These are phyloP conservation scores for Ophion obscuratus DNA, from an alignment of 2,888 invertebrate species.

Conservation along the genomic window DNA sequence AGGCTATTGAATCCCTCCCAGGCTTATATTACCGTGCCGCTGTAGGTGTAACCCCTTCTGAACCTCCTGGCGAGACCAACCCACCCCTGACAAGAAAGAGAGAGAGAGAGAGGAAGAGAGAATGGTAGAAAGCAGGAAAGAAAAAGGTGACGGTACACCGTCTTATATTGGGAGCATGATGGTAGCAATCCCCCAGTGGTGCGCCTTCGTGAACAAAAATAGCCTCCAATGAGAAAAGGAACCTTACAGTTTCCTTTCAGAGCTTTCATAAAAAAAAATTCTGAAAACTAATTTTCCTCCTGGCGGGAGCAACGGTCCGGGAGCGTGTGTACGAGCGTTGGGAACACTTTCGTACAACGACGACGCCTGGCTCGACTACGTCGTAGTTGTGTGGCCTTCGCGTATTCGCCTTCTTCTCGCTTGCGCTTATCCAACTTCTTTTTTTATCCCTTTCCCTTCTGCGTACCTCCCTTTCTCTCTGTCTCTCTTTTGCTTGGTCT, in stretches of 20 bases:
- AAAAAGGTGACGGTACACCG: conserved; percentile 11
- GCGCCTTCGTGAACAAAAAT: conserved; percentile 80
- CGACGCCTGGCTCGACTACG: conserved; percentile 45
- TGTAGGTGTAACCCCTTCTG: conserved; percentile 33
- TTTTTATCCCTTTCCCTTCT: conserved; percentile 61
- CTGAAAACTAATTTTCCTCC: conserved; percentile 84
- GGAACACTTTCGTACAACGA: conserved; percentile 67
- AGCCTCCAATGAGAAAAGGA: conserved; percentile 83
- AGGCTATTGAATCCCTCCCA: conserved; percentile 81
- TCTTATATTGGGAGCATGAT: conserved; percentile 23
- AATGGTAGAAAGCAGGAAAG: neutral
- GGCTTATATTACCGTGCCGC: conserved; percentile 25
- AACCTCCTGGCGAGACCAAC: conserved; percentile 18
- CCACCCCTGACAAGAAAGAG: neutral
- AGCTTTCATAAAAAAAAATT: conserved; percentile 83
- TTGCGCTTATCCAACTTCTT: conserved; percentile 62
- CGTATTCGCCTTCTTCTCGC: conserved; percentile 61
- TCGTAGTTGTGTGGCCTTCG: conserved; percentile 53
- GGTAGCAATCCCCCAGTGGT: conserved; percentile 57
- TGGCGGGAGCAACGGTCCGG: conserved; percentile 72
- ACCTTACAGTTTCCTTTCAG: conserved; percentile 82
- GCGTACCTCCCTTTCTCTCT: neutral
- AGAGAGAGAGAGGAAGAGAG: neutral
- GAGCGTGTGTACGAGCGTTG: conserved; percentile 59
- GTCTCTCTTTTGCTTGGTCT: conserved; percentile 22